phyloP scores from a whole-genome alignment of 2,113 vertebrate species.

The Chionodraco myersi region DNA sequence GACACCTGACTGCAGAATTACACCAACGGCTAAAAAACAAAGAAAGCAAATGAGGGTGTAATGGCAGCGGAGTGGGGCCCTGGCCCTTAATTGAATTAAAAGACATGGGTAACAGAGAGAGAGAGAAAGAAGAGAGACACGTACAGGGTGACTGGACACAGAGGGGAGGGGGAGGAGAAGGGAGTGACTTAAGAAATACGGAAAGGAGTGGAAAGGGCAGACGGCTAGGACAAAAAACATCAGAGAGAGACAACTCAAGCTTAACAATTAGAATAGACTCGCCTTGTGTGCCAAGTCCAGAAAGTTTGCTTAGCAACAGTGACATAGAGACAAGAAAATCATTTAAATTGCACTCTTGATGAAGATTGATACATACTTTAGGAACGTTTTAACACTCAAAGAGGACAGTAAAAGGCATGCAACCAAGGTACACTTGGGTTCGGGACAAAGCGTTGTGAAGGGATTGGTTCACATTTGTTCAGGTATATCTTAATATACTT shows the following conservation, averaged over 20 bases:
- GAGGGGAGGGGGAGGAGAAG: slow-evolving; percentile 32
- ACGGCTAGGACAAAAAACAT: slow-evolving; percentile 69
- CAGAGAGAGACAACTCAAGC: slow-evolving; percentile 60
- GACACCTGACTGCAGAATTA: slow-evolving; percentile 87
- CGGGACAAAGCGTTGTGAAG: slow-evolving; percentile 3
- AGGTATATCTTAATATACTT: background rate
- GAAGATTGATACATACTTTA: slow-evolving; percentile 17
- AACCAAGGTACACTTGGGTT: background rate
- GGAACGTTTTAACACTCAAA: background rate
- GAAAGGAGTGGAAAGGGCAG: slow-evolving; percentile 58
- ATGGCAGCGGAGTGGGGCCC: slow-evolving; percentile 90
- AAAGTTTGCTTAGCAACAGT: slow-evolving; percentile 77
- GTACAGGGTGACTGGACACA: slow-evolving; percentile 56
- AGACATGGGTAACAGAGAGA: slow-evolving; percentile 72
- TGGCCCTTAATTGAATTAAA: slow-evolving; percentile 99
- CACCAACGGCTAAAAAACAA: slow-evolving; percentile 83
- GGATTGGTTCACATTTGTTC: background rate
- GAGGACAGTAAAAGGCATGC: background rate
- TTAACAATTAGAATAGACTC: slow-evolving; percentile 69
- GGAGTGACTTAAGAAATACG: slow-evolving; percentile 44
- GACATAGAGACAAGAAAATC: slow-evolving; percentile 38
- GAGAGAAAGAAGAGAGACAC: slow-evolving; percentile 51
- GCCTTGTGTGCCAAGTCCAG: slow-evolving; percentile 65
- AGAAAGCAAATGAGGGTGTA: slow-evolving; percentile 92
- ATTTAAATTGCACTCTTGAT: slow-evolving; percentile 38